Conservation (phyloP, 2,113 vertebrate species). For the Zootoca vivipara region DNA sequence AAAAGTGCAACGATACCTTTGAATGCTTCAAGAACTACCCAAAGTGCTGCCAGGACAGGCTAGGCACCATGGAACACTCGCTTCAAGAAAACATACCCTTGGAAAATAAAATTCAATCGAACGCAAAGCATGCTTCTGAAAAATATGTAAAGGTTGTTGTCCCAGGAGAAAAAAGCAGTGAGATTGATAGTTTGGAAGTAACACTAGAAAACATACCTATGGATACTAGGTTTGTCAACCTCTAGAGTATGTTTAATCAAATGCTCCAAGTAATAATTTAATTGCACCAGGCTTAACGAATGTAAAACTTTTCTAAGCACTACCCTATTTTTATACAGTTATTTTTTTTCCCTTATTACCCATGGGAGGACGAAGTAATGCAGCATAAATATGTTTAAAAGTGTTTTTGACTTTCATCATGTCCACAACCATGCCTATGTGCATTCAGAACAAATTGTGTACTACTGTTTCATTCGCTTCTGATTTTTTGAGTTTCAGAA, state of each 20-base stretch:
- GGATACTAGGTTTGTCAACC: constrained; percentile 50
- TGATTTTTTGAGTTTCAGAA: background rate
- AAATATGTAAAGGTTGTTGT: constrained; percentile 57
- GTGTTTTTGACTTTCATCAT: background rate
- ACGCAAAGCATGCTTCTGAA: constrained; percentile 18
- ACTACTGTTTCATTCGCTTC: background rate
- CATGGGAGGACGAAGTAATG: background rate
- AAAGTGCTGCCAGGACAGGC: constrained; percentile 33
- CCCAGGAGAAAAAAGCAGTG: constrained; percentile 51
- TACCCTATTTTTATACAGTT: background rate
- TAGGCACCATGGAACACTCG: constrained; percentile 26
- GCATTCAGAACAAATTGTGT: background rate
- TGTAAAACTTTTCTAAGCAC: background rate
- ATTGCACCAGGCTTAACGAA: background rate
- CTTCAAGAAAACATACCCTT: constrained; percentile 18
- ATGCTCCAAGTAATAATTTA: background rate
- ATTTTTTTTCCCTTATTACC: background rate
- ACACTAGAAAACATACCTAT: constrained; percentile 68
- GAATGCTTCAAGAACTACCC: constrained; percentile 58
- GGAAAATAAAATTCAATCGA: constrained; percentile 31
- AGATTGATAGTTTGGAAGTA: constrained; percentile 65
- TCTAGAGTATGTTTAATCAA: background rate
- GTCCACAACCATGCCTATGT: background rate
- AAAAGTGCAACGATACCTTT: constrained; percentile 40
- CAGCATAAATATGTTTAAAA: background rate